These are phyloP conservation scores for Achatina immaculata DNA, from an alignment of 1,140 invertebrate genomes.

Conservation along the genomic window DNA sequence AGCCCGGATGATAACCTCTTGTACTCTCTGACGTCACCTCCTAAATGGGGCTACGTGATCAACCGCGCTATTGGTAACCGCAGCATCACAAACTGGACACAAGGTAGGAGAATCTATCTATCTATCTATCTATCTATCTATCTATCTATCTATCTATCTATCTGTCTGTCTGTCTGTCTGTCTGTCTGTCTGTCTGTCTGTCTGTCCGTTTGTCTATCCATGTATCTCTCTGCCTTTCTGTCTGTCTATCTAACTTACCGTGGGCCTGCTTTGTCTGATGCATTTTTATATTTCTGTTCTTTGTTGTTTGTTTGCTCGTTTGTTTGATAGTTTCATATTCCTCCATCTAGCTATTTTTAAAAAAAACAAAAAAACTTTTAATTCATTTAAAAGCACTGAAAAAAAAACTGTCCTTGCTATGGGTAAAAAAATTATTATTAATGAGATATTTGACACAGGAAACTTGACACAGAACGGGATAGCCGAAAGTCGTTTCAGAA, in stretches of 20 bases:
- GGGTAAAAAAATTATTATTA: too few relatives aligned
- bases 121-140: background rate
- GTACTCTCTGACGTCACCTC: slow-evolving; percentile 61
- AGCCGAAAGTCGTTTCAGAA: too few relatives aligned
- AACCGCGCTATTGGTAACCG: slow-evolving; percentile 53
- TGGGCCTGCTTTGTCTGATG: background rate
- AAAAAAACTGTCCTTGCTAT: too few relatives aligned
- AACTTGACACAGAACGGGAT: too few relatives aligned
- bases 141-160: background rate
- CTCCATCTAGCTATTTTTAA: too few relatives aligned
- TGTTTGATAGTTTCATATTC: too few relatives aligned
- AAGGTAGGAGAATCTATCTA: slow-evolving; percentile 61
- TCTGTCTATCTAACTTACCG: background rate
- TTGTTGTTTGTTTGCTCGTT: too few relatives aligned
- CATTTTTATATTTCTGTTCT: too few relatives aligned
- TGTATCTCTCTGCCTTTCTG: background rate
- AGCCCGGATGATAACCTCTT: slow-evolving; percentile 56
- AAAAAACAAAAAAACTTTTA: too few relatives aligned
- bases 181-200: background rate
- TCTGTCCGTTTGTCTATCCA: background rate
- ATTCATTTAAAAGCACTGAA: too few relatives aligned
- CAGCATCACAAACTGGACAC: slow-evolving; percentile 66
- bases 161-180: background rate
- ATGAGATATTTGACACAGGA: too few relatives aligned
- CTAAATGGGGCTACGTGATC: slow-evolving; percentile 67